A percentile compares a stretch with the other conserved stretches of the same genome.
phyloP scores from a whole-genome alignment of 2,797 vertebrate genomes.

The Crypturellus tataupa region DNA sequence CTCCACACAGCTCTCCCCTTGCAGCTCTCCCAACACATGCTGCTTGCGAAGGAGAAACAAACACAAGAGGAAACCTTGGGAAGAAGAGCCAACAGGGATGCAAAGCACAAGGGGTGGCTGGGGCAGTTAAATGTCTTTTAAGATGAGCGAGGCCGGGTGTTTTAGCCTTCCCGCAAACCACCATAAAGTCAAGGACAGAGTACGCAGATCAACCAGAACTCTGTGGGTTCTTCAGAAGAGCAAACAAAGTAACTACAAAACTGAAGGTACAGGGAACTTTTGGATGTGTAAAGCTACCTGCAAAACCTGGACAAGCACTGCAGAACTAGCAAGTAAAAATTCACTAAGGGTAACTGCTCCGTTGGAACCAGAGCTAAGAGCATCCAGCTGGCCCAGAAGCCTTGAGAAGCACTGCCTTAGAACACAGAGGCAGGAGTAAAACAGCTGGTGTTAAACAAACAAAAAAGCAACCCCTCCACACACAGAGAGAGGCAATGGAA shows the following conservation, averaged over 20 bases:
- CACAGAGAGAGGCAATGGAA: not conserved
- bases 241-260: not conserved
- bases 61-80: not conserved
- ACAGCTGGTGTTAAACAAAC: not conserved
- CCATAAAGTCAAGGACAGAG: not conserved
- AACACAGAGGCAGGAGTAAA: not conserved
- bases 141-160: not conserved
- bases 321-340: not conserved
- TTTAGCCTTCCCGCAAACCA: not conserved
- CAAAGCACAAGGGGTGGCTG: accelerated
- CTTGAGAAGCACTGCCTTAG: not conserved
- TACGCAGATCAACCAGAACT: not conserved
- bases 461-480: not conserved
- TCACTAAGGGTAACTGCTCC: accelerated
- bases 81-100: not conserved
- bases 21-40: not conserved
- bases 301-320: not conserved
- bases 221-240: not conserved
- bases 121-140: not conserved
- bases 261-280: not conserved
- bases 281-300: not conserved
- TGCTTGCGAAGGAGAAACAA: accelerated
- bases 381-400: not conserved
- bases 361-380: not conserved
- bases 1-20: not conserved